These are phyloP conservation scores for Meandrina meandrites DNA, from an alignment of 92 coral and sea anemone species.

Conservation along the genomic window DNA sequence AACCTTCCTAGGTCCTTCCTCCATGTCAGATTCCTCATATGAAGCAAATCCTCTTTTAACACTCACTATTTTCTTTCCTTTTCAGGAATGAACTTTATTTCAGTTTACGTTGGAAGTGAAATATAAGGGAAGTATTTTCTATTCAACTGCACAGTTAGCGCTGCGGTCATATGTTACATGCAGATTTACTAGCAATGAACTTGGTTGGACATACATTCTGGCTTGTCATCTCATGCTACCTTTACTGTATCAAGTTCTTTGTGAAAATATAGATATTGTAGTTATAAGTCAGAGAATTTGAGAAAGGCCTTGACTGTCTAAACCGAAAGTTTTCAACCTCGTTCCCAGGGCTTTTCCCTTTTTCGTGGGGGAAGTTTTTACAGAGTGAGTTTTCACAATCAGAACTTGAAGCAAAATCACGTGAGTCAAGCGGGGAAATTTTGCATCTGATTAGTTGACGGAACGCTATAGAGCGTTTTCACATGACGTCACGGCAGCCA, in stretches of 20 bases:
- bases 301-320: too few relatives aligned
- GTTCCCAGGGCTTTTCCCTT: too few relatives aligned
- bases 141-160: constrained; percentile 76
- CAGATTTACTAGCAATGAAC: constrained; percentile 75
- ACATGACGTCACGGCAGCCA: too few relatives aligned
- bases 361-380: too few relatives aligned
- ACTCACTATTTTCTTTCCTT: neutral
- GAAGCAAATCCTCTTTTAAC: neutral
- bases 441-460: neutral
- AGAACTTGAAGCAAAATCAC: neutral
- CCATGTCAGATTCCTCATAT: too few relatives aligned
- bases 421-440: neutral
- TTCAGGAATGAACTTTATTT: constrained; percentile 85
- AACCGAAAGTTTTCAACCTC: too few relatives aligned
- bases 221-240: constrained; percentile 74
- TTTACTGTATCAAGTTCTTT: constrained; percentile 75
- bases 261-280: constrained; percentile 61
- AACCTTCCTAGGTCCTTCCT: too few relatives aligned
- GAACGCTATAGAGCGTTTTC: too few relatives aligned
- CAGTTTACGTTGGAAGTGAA: constrained; percentile 84
- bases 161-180: constrained; percentile 67
- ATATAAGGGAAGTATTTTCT: constrained; percentile 68
- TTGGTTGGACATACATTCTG: constrained; percentile 73
- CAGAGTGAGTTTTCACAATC: too few relatives aligned
- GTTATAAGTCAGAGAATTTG: too few relatives aligned